Percentiles rank a stretch among this genome's conserved stretches.
phyloP scores from a whole-genome alignment of 2,113 vertebrate species.

The Anhinga rufa region DNA sequence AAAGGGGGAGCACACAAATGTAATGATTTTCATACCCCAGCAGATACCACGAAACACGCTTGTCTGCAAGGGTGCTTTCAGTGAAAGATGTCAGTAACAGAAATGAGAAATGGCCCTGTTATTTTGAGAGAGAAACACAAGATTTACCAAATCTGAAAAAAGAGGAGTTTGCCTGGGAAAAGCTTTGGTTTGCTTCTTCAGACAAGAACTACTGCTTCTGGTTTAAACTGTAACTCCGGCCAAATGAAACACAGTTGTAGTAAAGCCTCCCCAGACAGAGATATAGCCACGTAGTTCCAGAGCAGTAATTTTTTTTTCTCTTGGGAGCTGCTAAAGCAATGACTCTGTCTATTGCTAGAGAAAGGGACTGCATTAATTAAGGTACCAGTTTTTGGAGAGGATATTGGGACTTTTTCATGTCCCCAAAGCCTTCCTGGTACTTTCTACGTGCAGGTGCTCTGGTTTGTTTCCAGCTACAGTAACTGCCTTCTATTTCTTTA shows the following conservation, averaged over 20 bases:
- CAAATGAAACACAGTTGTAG: background rate
- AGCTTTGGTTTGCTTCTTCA: background rate
- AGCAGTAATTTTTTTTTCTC: background rate
- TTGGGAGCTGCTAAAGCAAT: background rate
- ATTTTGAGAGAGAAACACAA: background rate
- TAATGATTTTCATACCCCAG: background rate
- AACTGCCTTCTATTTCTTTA: background rate
- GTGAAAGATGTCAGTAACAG: background rate
- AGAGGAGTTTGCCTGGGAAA: background rate
- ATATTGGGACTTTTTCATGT: background rate
- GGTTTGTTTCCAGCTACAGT: background rate
- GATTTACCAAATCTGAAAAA: background rate
- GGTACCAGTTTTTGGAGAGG: background rate
- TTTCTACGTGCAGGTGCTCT: background rate
- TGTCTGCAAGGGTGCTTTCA: background rate
- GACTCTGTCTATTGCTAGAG: background rate
- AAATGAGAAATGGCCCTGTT: rapidly evolving
- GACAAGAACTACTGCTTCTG: background rate
- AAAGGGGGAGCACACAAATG: background rate
- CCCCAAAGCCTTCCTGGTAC: background rate
- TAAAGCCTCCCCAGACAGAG: background rate
- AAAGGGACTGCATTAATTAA: background rate
- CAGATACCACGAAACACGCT: rapidly evolving
- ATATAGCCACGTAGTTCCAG: background rate
- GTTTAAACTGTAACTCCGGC: background rate